Evolutionary conservation across 2,113 vertebrate species (phyloP), one percentile per base, ranked within the genome.

Genomic region (Corydoras maculifer): DNA sequence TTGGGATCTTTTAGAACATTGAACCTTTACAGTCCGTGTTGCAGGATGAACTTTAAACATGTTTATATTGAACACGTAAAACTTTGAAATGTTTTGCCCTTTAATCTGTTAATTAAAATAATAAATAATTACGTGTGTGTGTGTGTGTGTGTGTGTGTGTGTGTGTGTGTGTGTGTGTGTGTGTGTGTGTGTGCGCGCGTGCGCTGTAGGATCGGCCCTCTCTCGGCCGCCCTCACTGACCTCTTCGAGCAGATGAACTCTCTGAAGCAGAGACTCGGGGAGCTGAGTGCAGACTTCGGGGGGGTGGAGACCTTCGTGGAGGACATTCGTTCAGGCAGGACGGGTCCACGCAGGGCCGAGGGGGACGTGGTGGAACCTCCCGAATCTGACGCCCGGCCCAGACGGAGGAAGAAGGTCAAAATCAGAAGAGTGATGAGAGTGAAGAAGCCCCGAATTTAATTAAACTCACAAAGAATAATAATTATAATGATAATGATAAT

Each of bases 231-330:
- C 0, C 80, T 93, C 48, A 73, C 87, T 2, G 89, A 91, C 31
- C 88, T 94, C 8, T 93, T 92, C 78, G 85, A 81, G 53, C 92
- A 94, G 67, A 92, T 94, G 64, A 92, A 91, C 48, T 66, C 75
- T 4, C 82, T 94, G 70, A 94, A 94, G 63, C 88, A 87, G 69
- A 89, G 82, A 9, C 88, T 94, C 5, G 79, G 83, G 0, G 86
- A 86, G 69, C 89, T 93, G 14, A 91, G 86, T 0, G 75, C 78
- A 3, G 88, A 79, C 55, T 93, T 94, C 32, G 89, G 88, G 0
- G 81, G 83, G 0, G 86, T 90, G 8, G 93, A 94, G 75, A 72
- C 78, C 11, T 89, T 91, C 9, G 87, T 91, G 80, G 92, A 94
- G 4, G 81, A 82, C 3, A 72, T 86, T 50, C 84, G 82, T 12